Percentiles rank a stretch among this genome's conserved stretches.
These are phyloP conservation scores for Bombus confusus DNA, from an alignment of 1,140 invertebrate genomes.

Conservation along the genomic window DNA sequence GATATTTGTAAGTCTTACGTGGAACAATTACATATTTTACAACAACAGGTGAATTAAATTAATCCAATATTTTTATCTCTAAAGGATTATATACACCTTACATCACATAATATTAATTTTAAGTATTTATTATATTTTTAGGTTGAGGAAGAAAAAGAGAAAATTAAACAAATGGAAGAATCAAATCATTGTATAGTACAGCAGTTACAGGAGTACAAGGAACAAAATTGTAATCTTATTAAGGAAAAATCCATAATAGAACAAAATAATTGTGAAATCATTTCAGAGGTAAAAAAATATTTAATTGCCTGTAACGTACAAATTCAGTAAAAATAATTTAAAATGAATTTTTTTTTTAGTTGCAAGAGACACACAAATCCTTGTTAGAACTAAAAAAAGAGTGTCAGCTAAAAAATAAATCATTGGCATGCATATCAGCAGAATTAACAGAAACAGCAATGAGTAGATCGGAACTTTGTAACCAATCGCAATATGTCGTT, in stretches of 20 bases:
- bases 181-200: conserved; percentile 65
- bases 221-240: conserved; percentile 69
- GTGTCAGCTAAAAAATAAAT: conserved; percentile 72
- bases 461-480: conserved; percentile 72
- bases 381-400: conserved; percentile 70
- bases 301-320: neutral
- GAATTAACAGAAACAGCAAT: conserved; percentile 71
- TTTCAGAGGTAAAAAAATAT: conserved; percentile 65
- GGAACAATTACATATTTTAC: conserved; percentile 60
- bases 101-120: conserved; percentile 1
- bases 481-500: conserved; percentile 73
- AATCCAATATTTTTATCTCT: conserved; percentile 22
- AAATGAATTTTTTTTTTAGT: conserved; percentile 52
- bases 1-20: conserved; percentile 54
- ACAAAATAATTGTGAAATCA: conserved; percentile 71
- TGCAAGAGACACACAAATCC: conserved; percentile 71
- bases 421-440: conserved; percentile 68
- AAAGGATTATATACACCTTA: conserved; percentile 12
- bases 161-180: conserved; percentile 63
- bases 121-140: conserved; percentile 28
- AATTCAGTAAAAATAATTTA: conserved; percentile 8
- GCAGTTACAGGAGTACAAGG: conserved; percentile 71
- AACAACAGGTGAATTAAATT: conserved; percentile 57
- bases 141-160: conserved; percentile 57
- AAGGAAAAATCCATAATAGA: conserved; percentile 71